A percentile compares a stretch with the other conserved stretches of the same genome.
Conservation (phyloP, 2,797 vertebrate genomes). For the Rhabdomys pumilio region DNA sequence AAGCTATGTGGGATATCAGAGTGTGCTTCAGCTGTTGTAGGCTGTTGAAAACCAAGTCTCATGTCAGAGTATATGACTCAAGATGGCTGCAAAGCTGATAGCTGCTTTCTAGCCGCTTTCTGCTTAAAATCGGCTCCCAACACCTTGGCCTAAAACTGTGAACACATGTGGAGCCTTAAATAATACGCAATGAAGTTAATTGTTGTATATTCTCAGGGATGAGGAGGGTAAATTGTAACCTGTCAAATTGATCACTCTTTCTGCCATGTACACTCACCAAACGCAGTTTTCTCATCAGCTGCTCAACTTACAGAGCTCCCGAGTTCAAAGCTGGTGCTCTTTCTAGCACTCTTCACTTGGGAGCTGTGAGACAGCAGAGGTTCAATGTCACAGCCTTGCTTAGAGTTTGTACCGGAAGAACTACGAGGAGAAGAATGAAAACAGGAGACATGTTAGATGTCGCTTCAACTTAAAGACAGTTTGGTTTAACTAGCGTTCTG, state of each 20-base stretch:
- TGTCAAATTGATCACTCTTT: background rate
- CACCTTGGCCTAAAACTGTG: background rate
- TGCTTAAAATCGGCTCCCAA: too few species aligned
- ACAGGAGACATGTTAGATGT: background rate
- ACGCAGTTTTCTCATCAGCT: background rate
- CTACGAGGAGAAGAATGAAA: background rate
- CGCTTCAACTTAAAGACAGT: background rate
- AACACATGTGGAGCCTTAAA: background rate
- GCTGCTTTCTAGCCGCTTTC: too few species aligned
- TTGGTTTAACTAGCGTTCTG: background rate
- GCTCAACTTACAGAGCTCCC: background rate
- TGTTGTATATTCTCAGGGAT: background rate
- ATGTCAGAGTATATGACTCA: too few species aligned
- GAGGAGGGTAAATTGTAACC: background rate
- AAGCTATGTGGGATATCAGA: too few species aligned
- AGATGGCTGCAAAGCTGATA: too few species aligned
- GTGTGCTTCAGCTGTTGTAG: too few species aligned
- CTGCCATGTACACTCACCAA: background rate
- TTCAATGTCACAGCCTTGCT: background rate
- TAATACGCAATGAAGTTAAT: background rate
- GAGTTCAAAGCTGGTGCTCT: background rate
- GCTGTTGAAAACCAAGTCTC: too few species aligned
- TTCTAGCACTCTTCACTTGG: background rate
- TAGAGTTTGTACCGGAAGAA: background rate
- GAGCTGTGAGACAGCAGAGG: background rate